Base-by-base conservation (phyloP, 2,113 vertebrate species). In the Puma concolor region DNA sequence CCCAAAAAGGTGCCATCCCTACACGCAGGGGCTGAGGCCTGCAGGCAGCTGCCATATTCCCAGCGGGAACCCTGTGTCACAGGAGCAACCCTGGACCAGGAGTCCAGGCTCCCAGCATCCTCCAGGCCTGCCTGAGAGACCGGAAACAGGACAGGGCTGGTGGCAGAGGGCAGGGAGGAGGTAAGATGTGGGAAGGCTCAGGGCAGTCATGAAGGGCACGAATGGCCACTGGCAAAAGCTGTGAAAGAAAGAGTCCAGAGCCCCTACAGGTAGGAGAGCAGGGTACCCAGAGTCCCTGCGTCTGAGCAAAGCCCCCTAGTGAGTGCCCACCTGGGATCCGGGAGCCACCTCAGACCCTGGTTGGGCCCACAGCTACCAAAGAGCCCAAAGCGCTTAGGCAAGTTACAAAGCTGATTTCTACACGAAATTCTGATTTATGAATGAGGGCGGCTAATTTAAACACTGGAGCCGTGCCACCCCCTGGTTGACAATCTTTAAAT, bases 171-270 rank as follows among this genome's bases (percentile, higher is more conserved):
- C 36, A 25, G 50, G 27, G 21, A 85, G 38, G 19, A 48, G 19
- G 6, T 6, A 9, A 29, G 60, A 21, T 0, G 0, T 0, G 0
- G 25, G 8, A 17, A 19, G 25, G 38, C 10, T 57, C 36, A 7
- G 38, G 33, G 16, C 31, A 5, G 41, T 54, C 74, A 76, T 6
- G 1, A 94, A 23, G 33, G 81, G 1, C 76, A 50, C 54, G 29
- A 29, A 36, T 1, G 57, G n/a, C 67, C 16, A 1, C 54, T 5
- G 7, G 50, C 10, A 14, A 27, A 86, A 63, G 41, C 57, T 12
- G 12, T 21, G 16, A 94, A 63, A 66, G 36, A 81, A 72, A 14
- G 5, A 29, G 31, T 23, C 79, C 36, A 7, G 16, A 76, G 27
- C 21, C 60, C 33, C 60, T 41, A 33, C 25, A 31, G 27, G 5